phyloP scores from a whole-genome alignment of 2,797 vertebrate genomes.

The Pangasius djambal region DNA sequence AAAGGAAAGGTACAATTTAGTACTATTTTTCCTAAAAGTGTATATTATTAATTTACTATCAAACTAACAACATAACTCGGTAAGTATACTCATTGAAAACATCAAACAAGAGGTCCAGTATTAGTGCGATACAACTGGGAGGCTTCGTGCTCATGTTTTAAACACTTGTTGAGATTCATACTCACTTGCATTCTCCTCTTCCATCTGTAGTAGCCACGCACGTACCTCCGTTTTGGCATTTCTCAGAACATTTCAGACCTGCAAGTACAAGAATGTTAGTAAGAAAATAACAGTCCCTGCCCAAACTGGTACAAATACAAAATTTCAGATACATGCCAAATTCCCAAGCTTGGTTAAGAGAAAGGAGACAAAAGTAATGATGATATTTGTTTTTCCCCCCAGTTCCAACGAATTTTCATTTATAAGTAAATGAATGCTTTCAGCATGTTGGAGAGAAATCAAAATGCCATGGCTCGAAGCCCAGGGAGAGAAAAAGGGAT shows the following conservation, averaged over 20 bases:
- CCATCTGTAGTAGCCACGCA: slow-evolving; percentile 84
- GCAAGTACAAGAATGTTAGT: slow-evolving; percentile 59
- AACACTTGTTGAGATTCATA: slow-evolving; percentile 55
- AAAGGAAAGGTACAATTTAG: not conserved
- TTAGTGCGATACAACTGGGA: no score
- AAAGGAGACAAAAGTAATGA: slow-evolving; percentile 6
- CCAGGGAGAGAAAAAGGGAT: slow-evolving; percentile 14
- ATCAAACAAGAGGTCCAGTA: not conserved
- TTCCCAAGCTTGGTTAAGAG: not conserved
- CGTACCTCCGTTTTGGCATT: slow-evolving; percentile 88
- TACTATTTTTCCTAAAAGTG: not conserved
- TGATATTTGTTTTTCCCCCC: not conserved
- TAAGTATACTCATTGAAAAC: not conserved
- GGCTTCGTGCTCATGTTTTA: slow-evolving; percentile 25
- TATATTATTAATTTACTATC: not conserved
- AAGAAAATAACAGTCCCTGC: not conserved
- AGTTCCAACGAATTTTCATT: slow-evolving; percentile 9
- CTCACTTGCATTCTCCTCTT: slow-evolving; percentile 89
- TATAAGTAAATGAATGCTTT: slow-evolving; percentile 7
- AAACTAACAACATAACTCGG: no score
- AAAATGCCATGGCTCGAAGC: slow-evolving; percentile 10
- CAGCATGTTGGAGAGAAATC: slow-evolving; percentile 19
- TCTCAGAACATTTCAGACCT: slow-evolving; percentile 87
- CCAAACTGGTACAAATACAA: not conserved
- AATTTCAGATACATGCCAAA: not conserved